Evolutionary conservation across 2,888 invertebrate species (phyloP), one percentile per base, ranked within the genome.

Genomic region (Chrysodeixis includens): DNA sequence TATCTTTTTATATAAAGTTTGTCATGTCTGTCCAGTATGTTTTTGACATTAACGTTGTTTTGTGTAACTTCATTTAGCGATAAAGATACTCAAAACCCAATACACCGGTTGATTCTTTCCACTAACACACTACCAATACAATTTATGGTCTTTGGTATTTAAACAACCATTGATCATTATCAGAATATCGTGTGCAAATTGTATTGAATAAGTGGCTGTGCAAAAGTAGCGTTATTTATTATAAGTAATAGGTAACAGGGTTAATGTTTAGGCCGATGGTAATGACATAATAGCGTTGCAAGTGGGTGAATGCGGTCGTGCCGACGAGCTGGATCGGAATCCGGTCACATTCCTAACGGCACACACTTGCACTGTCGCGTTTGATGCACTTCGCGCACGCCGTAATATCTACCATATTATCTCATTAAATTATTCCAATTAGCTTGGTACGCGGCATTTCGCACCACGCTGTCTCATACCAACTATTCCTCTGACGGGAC

Each of bases 331-430:
- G 84, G 84, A 82, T 85, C 73, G 91, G 90, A 93, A 92, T 93
- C 92, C 90, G 90, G 92, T 90, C 89, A 84, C 92, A 92, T 92
- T 90, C 91, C 91, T 92, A 92, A 90, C 92, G 89, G 91, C 84
- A 84, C 83, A 87, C 89, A 89, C 88, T 90, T 88, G 90, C 89
- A 87, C 89, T 88, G 87, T 85, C 87, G 86, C 83, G 80, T 86
- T 88, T 85, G 83, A 88, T 88, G 85, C 86, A 87, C 84, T 83
- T 76, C 78, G 84, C 76, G 69, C 78, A 78, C 74, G 75, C 7
- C 63, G 69, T 68, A 68, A 74, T 81, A 79, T 74, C 62, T 66
- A 57, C 66, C 59, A 76, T 71, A 69, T 74, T 76, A 80, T 83
- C 81, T 74, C 73, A 82, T 79, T 79, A 79, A 79, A 79, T 83